phyloP scores from a whole-genome alignment of 2,113 vertebrate species.

The Rattus rattus region DNA sequence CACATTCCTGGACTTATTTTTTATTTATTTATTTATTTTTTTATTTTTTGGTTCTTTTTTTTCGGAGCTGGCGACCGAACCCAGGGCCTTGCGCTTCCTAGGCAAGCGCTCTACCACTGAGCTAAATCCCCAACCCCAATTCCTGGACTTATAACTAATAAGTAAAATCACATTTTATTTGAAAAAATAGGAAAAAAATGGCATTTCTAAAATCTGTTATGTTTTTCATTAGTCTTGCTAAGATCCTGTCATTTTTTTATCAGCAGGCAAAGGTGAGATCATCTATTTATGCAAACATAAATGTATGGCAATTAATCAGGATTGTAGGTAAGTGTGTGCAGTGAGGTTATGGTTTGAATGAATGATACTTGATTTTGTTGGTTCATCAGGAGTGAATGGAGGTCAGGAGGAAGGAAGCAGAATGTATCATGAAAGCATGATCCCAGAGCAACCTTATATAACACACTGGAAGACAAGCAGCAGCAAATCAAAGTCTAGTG shows the following conservation, averaged over 20 bases:
- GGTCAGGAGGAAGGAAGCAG: background rate
- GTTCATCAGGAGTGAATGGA: background rate
- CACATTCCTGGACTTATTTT: background rate
- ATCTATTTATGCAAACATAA: background rate
- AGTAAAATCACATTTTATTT: background rate
- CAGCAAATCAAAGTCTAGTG: background rate
- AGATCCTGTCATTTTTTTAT: background rate
- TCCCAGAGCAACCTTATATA: background rate
- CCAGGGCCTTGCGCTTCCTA: too few species aligned
- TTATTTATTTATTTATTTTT: too few species aligned
- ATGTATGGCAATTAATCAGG: background rate
- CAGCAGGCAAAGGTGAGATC: background rate
- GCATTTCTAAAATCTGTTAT: constrained; percentile 4
- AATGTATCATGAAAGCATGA: fast-evolving
- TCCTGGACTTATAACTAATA: background rate
- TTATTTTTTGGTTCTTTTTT: too few species aligned
- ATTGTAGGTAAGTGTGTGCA: background rate
- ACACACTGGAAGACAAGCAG: background rate
- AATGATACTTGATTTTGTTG: background rate
- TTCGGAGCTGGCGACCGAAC: too few species aligned
- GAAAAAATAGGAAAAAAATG: background rate
- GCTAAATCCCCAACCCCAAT: background rate
- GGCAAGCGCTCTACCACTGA: too few species aligned
- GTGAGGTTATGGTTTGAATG: background rate
- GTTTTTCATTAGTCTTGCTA: constrained; percentile 9